Evolutionary conservation across 92 coral and sea anemone species (phyloP).

Genomic region (Galaxea fascicularis): DNA sequence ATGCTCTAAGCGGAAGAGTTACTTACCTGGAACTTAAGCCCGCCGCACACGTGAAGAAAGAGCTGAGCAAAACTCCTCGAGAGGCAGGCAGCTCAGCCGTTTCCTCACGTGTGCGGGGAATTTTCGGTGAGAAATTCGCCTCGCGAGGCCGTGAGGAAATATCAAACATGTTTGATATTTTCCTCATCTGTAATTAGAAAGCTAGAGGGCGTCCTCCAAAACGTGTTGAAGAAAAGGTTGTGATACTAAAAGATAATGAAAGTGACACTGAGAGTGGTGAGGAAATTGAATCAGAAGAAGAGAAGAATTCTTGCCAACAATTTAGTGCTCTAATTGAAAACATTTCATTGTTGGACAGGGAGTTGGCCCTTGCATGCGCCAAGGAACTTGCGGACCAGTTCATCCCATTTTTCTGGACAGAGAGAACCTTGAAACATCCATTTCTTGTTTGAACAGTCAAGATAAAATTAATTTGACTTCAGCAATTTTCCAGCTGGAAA

Average conservation of each 20-base stretch:
- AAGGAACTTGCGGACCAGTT: neutral
- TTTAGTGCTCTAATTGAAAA: constrained; percentile 24
- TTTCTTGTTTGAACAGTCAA: neutral
- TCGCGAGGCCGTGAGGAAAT: no score
- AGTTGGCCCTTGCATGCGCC: constrained; percentile 4
- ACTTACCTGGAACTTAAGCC: no score
- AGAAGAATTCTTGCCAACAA: constrained; percentile 10
- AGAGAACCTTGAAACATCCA: neutral
- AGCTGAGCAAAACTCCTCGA: no score
- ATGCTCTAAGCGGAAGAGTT: no score
- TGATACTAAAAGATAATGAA: no score
- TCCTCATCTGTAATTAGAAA: constrained; percentile 21
- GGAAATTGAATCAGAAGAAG: neutral
- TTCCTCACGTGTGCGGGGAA: no score
- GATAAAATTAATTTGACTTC: neutral
- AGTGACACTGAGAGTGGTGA: constrained; percentile 24
- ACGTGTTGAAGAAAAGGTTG: no score
- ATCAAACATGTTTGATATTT: no score
- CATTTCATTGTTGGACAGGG: constrained; percentile 19
- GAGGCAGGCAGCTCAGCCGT: no score
- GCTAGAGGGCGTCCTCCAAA: constrained; percentile 1
- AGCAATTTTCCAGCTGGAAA: neutral
- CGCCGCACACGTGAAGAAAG: no score
- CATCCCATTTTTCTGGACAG: neutral
- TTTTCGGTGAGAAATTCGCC: no score